These are phyloP conservation scores for Eurystomus glaucurus DNA, from an alignment of 2,797 vertebrate species.

Conservation along the genomic window DNA sequence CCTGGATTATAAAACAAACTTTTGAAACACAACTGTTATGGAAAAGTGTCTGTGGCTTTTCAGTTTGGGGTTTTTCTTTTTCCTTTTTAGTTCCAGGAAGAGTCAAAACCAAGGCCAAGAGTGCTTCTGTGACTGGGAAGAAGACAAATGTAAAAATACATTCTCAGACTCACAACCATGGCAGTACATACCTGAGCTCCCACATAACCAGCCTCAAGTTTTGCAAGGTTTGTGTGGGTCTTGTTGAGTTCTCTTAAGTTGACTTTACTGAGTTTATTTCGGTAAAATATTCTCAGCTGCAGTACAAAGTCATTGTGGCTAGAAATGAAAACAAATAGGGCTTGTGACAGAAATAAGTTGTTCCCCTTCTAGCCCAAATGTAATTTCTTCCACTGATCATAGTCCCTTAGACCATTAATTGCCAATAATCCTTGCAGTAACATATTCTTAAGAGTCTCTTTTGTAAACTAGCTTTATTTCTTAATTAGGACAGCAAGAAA, in stretches of 20 bases:
- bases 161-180: neutral
- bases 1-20: neutral
- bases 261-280: constrained; percentile 82
- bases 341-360: neutral
- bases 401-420: neutral
- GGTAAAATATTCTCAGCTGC: constrained; percentile 84
- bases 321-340: constrained; percentile 25
- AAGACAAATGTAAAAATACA: neutral
- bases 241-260: constrained; percentile 82
- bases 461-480: neutral
- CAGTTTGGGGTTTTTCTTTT: neutral
- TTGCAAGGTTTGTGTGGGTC: constrained; percentile 88
- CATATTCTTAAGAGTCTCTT: neutral
- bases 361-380: neutral
- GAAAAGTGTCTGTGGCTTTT: neutral
- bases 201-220: constrained; percentile 87
- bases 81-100: neutral
- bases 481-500: neutral
- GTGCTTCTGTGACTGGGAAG: neutral
- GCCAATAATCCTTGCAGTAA: neutral
- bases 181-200: constrained; percentile 89
- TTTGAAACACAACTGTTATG: neutral
- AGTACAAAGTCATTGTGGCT: constrained; percentile 94
- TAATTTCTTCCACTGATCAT: neutral
- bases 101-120: neutral